Conservation (phyloP, 2,888 invertebrate species). For the Coecobrya sp. region DNA sequence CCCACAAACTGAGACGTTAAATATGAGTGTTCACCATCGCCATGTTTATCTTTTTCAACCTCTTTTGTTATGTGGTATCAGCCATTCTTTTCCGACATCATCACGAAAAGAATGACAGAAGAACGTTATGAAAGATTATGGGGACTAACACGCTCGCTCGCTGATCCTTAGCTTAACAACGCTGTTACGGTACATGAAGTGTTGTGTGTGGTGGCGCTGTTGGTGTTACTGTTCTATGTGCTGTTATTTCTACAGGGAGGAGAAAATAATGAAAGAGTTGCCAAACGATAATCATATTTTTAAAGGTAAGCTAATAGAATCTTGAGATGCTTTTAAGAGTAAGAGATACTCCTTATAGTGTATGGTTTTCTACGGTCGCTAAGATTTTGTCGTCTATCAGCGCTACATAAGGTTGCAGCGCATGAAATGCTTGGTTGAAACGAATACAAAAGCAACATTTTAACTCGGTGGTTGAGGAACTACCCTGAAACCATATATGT, state of each 20-base stretch:
- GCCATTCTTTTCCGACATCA: constrained; percentile 62
- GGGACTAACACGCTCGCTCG: constrained; percentile 35
- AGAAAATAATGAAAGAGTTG: constrained; percentile 15
- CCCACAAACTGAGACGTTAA: background rate
- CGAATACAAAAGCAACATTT: constrained; percentile 42
- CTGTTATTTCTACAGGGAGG: background rate
- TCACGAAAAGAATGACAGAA: constrained; percentile 53
- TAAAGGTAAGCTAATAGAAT: constrained; percentile 15
- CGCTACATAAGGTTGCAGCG: constrained; percentile 40
- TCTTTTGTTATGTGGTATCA: constrained; percentile 46
- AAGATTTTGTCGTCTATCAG: constrained; percentile 47
- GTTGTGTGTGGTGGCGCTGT: background rate
- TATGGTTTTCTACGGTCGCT: background rate
- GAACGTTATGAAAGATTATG: constrained; percentile 51
- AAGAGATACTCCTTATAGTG: background rate
- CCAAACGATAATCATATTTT: constrained; percentile 40
- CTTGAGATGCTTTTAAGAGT: background rate
- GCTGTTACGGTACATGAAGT: constrained; percentile 59
- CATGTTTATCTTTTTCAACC: constrained; percentile 11
- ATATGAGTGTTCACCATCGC: constrained; percentile 2
- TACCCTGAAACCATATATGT: background rate
- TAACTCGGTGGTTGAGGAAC: constrained; percentile 32
- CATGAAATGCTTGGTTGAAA: constrained; percentile 52
- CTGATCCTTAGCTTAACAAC: constrained; percentile 25
- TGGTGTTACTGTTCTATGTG: background rate